Percentiles rank a stretch among this genome's conserved stretches.
These are phyloP conservation scores for Heptranchias perlo DNA, from an alignment of 2,113 vertebrate genomes.

Conservation along the genomic window DNA sequence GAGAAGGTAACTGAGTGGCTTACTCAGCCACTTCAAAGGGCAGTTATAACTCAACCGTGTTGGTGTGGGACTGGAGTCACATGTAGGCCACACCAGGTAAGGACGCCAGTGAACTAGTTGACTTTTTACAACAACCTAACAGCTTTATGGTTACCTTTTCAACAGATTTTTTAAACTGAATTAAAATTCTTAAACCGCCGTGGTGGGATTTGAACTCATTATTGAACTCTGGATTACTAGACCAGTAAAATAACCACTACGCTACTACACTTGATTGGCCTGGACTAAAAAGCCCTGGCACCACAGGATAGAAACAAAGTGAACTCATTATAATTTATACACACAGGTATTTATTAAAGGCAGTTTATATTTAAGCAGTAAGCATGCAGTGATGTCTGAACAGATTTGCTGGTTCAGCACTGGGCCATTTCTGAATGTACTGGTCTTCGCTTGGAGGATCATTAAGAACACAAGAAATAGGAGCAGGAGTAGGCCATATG, in stretches of 20 bases:
- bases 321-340: neutral
- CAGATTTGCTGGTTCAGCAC: neutral
- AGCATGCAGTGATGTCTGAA: neutral
- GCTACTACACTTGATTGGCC: neutral
- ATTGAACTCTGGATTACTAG: neutral
- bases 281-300: neutral
- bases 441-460: no score
- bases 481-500: no score
- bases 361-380: neutral
- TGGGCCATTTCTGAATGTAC: neutral
- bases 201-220: neutral
- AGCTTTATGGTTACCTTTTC: no score
- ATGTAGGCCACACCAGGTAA: no score
- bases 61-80: no score
- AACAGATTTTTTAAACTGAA: no score
- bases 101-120: neutral
- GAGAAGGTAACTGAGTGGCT: no score
- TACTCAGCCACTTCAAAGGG: neutral
- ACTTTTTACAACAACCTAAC: no score
- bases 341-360: neutral
- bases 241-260: neutral
- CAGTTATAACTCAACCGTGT: neutral
- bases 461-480: no score
- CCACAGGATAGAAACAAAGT: neutral
- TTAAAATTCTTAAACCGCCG: no score